phyloP scores from a whole-genome alignment of 35 echinoderm and acorn worm species.

The Strongylocentrotus purpuratus region DNA sequence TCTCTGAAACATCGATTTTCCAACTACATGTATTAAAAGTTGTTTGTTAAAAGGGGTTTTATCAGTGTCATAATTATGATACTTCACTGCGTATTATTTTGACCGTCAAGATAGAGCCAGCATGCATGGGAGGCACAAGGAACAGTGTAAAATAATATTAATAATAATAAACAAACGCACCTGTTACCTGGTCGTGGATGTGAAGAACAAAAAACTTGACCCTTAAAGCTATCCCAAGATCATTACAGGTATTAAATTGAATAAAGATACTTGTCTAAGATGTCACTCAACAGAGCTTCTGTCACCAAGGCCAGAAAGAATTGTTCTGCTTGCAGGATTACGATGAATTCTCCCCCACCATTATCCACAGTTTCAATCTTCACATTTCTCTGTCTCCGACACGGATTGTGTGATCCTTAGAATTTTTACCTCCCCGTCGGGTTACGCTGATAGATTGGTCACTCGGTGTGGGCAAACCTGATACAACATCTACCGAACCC shows the following conservation, averaged over 20 bases:
- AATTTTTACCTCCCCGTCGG: background rate
- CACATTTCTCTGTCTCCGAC: background rate
- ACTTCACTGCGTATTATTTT: no score
- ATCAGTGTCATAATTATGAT: no score
- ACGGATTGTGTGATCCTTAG: background rate
- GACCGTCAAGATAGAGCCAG: no score
- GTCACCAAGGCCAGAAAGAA: background rate
- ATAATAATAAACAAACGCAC: no score
- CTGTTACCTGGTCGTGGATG: no score
- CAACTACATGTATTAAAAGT: no score
- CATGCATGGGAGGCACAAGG: no score
- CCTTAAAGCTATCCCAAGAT: background rate
- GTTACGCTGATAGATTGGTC: background rate
- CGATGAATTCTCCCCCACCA: background rate
- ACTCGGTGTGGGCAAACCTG: background rate
- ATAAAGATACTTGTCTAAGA: background rate
- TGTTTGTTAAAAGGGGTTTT: no score
- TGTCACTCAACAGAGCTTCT: background rate
- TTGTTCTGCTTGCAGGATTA: background rate
- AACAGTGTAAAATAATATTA: no score
- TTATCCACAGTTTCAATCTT: conserved; percentile 11
- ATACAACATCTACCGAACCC: background rate
- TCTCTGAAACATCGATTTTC: no score
- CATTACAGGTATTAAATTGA: background rate
- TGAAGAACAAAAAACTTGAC: no score